Conservation (phyloP, 2,888 invertebrate species). For the Druceiella hillmani region DNA sequence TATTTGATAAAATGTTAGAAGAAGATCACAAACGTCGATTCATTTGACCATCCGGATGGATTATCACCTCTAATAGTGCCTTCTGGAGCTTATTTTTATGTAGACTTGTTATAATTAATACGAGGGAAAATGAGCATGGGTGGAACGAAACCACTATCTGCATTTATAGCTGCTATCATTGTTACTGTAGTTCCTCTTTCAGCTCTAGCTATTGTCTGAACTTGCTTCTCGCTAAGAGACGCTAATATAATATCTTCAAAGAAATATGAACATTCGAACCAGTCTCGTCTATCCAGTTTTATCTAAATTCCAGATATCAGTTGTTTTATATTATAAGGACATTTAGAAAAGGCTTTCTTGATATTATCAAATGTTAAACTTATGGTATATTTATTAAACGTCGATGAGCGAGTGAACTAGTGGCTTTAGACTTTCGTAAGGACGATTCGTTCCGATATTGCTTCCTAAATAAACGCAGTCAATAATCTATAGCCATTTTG, state of each 20-base stretch:
- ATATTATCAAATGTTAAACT: conserved; percentile 23
- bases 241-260: conserved; percentile 26
- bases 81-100: no score
- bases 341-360: conserved; percentile 20
- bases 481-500: conserved; percentile 17
- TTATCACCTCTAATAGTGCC: conserved; percentile 22
- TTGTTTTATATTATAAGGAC: conserved; percentile 18
- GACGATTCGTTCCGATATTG: conserved; percentile 26
- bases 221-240: conserved; percentile 26
- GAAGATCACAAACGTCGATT: conserved; percentile 19
- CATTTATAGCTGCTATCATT: no score
- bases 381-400: conserved; percentile 25
- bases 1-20: conserved; percentile 27
- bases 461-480: conserved; percentile 24
- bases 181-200: no score
- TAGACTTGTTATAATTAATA: no score
- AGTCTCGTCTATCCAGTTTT: conserved; percentile 26
- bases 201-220: no score
- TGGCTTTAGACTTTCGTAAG: no score
- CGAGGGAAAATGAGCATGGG: no score
- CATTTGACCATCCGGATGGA: conserved; percentile 22
- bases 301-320: conserved; percentile 26
- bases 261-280: conserved; percentile 27
- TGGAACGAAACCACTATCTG: no score
- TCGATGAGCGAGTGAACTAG: conserved; percentile 23